Base-by-base conservation (phyloP, 2,797 vertebrate species). In the Diplodus sargus region DNA sequence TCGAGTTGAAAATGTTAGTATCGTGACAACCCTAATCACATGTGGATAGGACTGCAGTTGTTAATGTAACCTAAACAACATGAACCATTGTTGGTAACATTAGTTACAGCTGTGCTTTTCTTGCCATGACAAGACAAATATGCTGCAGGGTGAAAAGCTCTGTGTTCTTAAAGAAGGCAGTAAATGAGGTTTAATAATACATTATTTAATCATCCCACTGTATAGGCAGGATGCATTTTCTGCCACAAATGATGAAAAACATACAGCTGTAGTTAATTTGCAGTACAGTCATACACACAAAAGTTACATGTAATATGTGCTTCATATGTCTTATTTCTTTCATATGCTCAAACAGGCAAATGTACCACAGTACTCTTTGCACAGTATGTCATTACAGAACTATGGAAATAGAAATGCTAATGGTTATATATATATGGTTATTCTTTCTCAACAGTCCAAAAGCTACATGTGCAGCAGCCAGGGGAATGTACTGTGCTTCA, bases 401-500 rank as follows among this genome's bases (percentile, higher is more conserved):
- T 34, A 5, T 69, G 17, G 18, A 48, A 70, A 30, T 48, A 15
- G 8, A 7, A 65, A 72, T 62, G 18, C 65, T 79, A 52, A 89
- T 49, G 22, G 30, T 16, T 51, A 22, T 49, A 34, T 14, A 34
- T 14, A 53, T 15, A 14, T 45, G 43, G 7, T 9, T 34, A 28
- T 78, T 77, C 49, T 90, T 45, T 81, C 43, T 85, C 74, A 17
- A 79, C 92, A 99, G 97, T 97, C 96, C 51, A 98, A 95, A 94
- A 97, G 96, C 57, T 98, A 97, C 86, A 85, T 88, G 82, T 98
- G 97, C 95, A 97, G 95, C 90, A 96, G 95, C 93, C 97, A 97
- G 93, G 97, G 97, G 75, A 96, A 93, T 43, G 75, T 89, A 4
- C 89, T 97, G 56, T 94, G 96, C 90, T 97, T 99, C 92, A 97